Conservation (phyloP, 2,113 vertebrate species). For the Dissostichus mawsoni region DNA sequence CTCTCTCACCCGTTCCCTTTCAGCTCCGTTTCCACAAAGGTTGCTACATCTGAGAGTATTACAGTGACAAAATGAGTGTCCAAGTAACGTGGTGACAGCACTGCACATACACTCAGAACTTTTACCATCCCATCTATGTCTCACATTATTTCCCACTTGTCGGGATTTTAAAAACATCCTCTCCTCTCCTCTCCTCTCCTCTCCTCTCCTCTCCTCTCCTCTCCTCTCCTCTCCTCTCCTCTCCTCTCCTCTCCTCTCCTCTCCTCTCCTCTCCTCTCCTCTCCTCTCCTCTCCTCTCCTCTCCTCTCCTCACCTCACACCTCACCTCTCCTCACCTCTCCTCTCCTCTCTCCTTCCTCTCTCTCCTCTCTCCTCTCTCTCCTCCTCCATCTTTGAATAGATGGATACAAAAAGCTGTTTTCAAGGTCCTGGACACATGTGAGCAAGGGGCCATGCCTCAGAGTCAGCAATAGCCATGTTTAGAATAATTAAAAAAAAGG, state of each 20-base stretch:
- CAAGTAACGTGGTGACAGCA: constrained; percentile 20
- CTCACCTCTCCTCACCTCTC: not conserved
- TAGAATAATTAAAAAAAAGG: constrained; percentile 23
- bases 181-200: not conserved
- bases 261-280: not conserved
- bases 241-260: too few species aligned
- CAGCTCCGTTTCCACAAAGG: constrained; percentile 47
- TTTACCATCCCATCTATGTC: constrained; percentile 32
- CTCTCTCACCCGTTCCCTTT: constrained; percentile 23
- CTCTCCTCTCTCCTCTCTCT: too few species aligned
- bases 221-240: not conserved
- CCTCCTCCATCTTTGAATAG: too few species aligned
- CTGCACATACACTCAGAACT: constrained; percentile 32
- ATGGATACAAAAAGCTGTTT: constrained; percentile 12
- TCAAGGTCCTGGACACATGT: constrained; percentile 38
- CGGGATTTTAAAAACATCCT: constrained; percentile 13
- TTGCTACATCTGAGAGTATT: constrained; percentile 51
- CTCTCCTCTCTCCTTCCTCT: too few species aligned
- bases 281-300: too few species aligned
- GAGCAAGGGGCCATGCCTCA: constrained; percentile 34
- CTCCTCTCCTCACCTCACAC: too few species aligned
- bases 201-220: too few species aligned
- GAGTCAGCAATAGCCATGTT: constrained; percentile 19
- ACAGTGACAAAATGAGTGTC: constrained; percentile 39
- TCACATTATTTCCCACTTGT: constrained; percentile 3